Percentiles rank a stretch among this genome's conserved stretches.
Evolutionary conservation across 2,888 invertebrate genomes (phyloP).

Genomic region (Drosophila infuscata): DNA sequence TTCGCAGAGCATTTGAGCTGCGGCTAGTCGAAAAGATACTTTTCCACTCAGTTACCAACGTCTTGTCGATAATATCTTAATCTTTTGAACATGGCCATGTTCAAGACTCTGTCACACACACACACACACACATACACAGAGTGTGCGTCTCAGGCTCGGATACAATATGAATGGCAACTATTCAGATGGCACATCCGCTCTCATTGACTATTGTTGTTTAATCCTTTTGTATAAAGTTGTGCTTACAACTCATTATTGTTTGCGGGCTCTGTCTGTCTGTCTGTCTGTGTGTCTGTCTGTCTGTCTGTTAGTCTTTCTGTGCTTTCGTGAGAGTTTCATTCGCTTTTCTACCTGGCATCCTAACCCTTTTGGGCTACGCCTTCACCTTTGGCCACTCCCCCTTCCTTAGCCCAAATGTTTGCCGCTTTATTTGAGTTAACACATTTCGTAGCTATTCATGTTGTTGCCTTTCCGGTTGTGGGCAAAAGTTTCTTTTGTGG

Average conservation of each 20-base stretch:
- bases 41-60: constrained; percentile 8
- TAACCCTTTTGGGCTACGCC: constrained; percentile 8
- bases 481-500: constrained; percentile 44
- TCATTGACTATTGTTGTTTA: constrained; percentile 73
- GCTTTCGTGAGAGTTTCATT: constrained; percentile 4
- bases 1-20: constrained; percentile 15
- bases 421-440: constrained; percentile 50
- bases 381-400: not conserved
- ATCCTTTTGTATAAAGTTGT: constrained; percentile 76
- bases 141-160: not conserved
- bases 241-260: constrained; percentile 79
- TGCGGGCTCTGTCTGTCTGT: constrained; percentile 26
- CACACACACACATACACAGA: not conserved
- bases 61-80: constrained; percentile 71
- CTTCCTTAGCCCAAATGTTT: not conserved
- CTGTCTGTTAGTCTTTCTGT: constrained; percentile 30
- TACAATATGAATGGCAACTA: constrained; percentile 46
- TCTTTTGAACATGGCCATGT: constrained; percentile 56
- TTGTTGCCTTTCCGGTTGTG: constrained; percentile 51
- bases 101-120: constrained; percentile 29
- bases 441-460: constrained; percentile 50
- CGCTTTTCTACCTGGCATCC: not conserved
- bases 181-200: constrained; percentile 53
- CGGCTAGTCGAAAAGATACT: not conserved
- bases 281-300: not conserved